Conservation (phyloP, 2,888 invertebrate species). For the Trisateles emortualis region DNA sequence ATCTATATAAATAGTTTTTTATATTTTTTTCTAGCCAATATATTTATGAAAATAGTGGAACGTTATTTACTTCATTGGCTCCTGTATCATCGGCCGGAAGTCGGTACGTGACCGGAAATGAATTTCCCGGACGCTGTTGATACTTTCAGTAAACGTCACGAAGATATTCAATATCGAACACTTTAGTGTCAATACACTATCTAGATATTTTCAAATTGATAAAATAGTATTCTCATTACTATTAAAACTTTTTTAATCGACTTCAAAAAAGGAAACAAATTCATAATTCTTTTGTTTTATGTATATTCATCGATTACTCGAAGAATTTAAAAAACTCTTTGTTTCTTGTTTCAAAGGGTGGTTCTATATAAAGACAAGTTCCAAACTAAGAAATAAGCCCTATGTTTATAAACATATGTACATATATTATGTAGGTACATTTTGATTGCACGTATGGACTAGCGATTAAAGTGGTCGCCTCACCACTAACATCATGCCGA, state of each 20-base stretch:
- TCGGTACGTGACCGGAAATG: conserved; percentile 69
- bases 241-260: not conserved
- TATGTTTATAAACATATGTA: too few species aligned
- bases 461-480: too few species aligned
- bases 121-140: conserved; percentile 63
- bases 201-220: not conserved
- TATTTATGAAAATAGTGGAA: conserved; percentile 17
- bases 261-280: too few species aligned
- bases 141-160: conserved; percentile 49
- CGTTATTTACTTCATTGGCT: conserved; percentile 19
- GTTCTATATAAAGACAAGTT: too few species aligned
- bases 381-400: too few species aligned
- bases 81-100: conserved; percentile 55
- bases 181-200: conserved; percentile 3
- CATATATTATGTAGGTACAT: too few species aligned
- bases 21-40: conserved; percentile 6
- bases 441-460: too few species aligned
- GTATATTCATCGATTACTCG: too few species aligned
- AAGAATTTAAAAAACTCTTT: too few species aligned
- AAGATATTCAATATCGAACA: conserved; percentile 48
- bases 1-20: not conserved
- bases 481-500: too few species aligned
- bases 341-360: too few species aligned
- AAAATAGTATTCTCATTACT: not conserved
- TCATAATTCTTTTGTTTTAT: too few species aligned